phyloP scores from a whole-genome alignment of 2,797 vertebrate species.

The Cheirogaleus major region DNA sequence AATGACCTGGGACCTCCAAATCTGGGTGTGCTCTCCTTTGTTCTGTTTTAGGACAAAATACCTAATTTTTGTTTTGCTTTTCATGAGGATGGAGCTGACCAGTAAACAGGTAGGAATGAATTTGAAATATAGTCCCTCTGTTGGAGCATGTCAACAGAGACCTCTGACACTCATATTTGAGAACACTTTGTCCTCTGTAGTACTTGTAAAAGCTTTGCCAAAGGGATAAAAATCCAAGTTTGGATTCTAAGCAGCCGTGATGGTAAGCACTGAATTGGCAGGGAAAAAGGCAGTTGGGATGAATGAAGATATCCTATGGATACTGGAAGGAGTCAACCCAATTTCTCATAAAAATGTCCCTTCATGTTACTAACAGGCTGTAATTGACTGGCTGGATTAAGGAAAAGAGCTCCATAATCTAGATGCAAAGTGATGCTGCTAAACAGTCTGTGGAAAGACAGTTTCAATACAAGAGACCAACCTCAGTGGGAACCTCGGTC shows the following conservation, averaged over 20 bases:
- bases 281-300: conserved; percentile 29
- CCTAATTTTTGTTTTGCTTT: conserved; percentile 5
- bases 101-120: neutral
- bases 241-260: conserved; percentile 39
- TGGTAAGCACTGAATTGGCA: conserved; percentile 40
- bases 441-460: neutral
- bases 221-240: conserved; percentile 19
- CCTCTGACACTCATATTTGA: neutral
- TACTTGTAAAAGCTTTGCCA: conserved; percentile 27
- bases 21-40: neutral
- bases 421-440: conserved; percentile 30
- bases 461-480: neutral
- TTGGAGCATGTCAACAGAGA: neutral
- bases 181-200: neutral
- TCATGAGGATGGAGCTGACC: conserved; percentile 13
- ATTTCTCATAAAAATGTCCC: neutral
- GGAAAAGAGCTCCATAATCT: conserved; percentile 3
- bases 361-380: neutral
- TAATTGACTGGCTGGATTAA: neutral
- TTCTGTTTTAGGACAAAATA: neutral
- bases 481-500: conserved; percentile 93
- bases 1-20: neutral
- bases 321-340: neutral
- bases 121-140: neutral
- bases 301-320: conserved; percentile 34